Evolutionary conservation across 2,113 vertebrate genomes (phyloP).

Genomic region (Platanista minor): DNA sequence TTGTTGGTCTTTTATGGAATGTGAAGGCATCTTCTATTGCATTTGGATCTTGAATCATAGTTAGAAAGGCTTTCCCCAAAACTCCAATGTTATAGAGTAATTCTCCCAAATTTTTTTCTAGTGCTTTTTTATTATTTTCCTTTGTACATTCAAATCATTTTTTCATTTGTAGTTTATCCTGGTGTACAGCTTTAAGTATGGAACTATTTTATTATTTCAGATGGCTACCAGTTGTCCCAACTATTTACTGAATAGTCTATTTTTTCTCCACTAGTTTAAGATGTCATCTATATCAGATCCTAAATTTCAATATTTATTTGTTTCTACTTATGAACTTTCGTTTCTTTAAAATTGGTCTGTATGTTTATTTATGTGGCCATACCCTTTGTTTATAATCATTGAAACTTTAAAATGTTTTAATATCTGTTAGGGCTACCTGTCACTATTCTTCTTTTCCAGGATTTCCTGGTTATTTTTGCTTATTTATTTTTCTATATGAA

Average conservation of each 20-base stretch:
- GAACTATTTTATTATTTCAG: not conserved
- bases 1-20: not conserved
- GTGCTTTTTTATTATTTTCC: not conserved
- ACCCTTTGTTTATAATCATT: not conserved
- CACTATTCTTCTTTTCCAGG: not conserved
- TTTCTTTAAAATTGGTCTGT: not conserved
- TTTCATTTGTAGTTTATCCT: not conserved
- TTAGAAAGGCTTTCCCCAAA: not conserved
- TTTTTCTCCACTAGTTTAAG: not conserved
- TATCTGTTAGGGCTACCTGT: not conserved
- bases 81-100: not conserved
- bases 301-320: not conserved
- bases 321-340: not conserved
- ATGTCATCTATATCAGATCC: not conserved
- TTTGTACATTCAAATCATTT: not conserved
- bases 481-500: not conserved
- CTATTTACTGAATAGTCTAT: not conserved
- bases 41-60: not conserved
- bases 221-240: not conserved
- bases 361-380: not conserved
- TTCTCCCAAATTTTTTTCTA: not conserved
- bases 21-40: not conserved
- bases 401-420: not conserved
- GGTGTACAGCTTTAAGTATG: not conserved
- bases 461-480: not conserved